Evolutionary conservation across 2,888 invertebrate species (phyloP), one percentile per base, ranked within the genome.

Genomic region (Seira musarum): DNA sequence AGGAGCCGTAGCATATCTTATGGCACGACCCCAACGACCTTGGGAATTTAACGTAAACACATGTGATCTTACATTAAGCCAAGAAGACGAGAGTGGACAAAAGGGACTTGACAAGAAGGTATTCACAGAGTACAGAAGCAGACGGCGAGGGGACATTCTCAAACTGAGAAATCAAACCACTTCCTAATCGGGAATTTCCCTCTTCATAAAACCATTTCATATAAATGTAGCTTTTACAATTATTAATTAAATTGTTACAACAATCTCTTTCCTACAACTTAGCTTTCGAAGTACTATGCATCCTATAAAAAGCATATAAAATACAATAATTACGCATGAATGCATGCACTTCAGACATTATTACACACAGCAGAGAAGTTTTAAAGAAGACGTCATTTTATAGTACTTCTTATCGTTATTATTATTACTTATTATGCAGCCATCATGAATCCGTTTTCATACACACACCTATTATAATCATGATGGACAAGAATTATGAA

Each of bases 61-160:
- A 5, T 80, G 80, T 63, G 75, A 74, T 21, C 19, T 60, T 19
- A n/a, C 40, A 24, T 22, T 80, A 8, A 64, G 8, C 22, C 73
- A 2, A 15, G 80, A 80, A 6, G 80, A 80, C 53, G 80, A 80
- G 65, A 53, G 30, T 19, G 80, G 80, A 5, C 2, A 25, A 5
- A 63, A 64, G 3, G 80, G 79, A 6, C 60, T 80, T n/a, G 80
- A 80, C 17, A 80, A 80, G 75, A 80, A 80, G 71, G 80, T 80
- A 1, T 80, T 80, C 60, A 80, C 80, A n/a, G 80, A 80, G 46
- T 80, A 80, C 71, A 53, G 80, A 35, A 75, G 75, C 46, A 70
- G 80, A 53, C 17, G 75, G 49, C 69, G 80, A 53, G 75, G 80
- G 8, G 80, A 80, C 66, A 80, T 80, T 66, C 74, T 80, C 71